phyloP scores from a whole-genome alignment of 2,113 vertebrate genomes.

The Litocranius walleri region DNA sequence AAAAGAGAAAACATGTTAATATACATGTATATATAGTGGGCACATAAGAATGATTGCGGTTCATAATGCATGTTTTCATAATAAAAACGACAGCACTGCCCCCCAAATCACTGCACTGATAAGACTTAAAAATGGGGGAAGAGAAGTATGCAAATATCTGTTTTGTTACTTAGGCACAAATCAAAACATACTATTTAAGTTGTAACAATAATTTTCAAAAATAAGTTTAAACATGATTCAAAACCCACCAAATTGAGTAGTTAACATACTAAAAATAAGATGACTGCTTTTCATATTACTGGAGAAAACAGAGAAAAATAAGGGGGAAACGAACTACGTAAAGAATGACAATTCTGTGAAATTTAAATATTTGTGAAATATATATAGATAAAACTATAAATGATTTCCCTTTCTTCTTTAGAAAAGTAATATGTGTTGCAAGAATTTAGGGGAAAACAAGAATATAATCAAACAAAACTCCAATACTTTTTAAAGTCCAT shows the following conservation, averaged over 20 bases:
- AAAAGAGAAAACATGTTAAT: not conserved
- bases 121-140: not conserved
- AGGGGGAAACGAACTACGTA: not conserved
- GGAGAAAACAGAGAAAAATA: not conserved
- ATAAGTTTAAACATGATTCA: not conserved
- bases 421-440: not conserved
- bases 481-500: not conserved
- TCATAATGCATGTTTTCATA: not conserved
- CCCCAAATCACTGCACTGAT: not conserved
- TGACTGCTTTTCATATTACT: not conserved
- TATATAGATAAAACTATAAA: not conserved
- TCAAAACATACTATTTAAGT: not conserved
- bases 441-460: not conserved
- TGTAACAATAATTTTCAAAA: not conserved
- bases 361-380: not conserved
- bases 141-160: not conserved
- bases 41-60: not conserved
- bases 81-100: not conserved
- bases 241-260: not conserved
- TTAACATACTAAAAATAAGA: not conserved
- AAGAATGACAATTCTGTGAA: not conserved
- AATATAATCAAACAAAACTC: not conserved
- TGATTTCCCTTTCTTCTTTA: not conserved
- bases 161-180: not conserved
- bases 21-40: not conserved